Evolutionary conservation across 2,888 invertebrate species (phyloP).

Genomic region (Muscina levida): DNA sequence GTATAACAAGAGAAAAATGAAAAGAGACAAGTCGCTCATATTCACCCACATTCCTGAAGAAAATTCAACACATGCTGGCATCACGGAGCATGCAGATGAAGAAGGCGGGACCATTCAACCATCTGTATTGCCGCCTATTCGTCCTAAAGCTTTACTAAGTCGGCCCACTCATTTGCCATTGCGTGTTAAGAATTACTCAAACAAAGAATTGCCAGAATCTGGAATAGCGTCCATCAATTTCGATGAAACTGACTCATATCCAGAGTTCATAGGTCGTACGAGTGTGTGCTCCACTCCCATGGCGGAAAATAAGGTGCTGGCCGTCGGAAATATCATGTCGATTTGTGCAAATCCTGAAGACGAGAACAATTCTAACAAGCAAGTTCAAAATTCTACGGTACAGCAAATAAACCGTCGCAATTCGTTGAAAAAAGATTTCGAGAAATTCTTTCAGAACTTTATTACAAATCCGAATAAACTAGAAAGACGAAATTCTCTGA

Average conservation of each 20-base stretch:
- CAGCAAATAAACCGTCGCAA: conserved; percentile 69
- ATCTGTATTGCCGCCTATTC: conserved; percentile 34
- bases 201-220: conserved; percentile 78
- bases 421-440: conserved; percentile 77
- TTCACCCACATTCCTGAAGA: conserved; percentile 93
- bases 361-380: conserved; percentile 68
- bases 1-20: conserved; percentile 82
- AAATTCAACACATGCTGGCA: conserved; percentile 52
- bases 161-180: conserved; percentile 83
- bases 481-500: conserved; percentile 82
- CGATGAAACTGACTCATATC: conserved; percentile 81
- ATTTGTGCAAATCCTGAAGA: conserved; percentile 85
- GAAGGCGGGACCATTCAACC: conserved; percentile 22
- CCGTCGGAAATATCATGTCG: conserved; percentile 87
- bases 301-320: conserved; percentile 87
- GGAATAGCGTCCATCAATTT: conserved; percentile 81
- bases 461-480: conserved; percentile 76
- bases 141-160: conserved; percentile 72
- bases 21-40: conserved; percentile 88
- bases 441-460: conserved; percentile 78
- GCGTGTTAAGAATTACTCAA: conserved; percentile 81
- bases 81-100: conserved; percentile 49
- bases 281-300: conserved; percentile 90
- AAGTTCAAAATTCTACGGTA: conserved; percentile 46
- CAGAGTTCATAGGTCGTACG: conserved; percentile 85